phyloP scores from a whole-genome alignment of 2,888 invertebrate species.

The Dendrolimus pini region DNA sequence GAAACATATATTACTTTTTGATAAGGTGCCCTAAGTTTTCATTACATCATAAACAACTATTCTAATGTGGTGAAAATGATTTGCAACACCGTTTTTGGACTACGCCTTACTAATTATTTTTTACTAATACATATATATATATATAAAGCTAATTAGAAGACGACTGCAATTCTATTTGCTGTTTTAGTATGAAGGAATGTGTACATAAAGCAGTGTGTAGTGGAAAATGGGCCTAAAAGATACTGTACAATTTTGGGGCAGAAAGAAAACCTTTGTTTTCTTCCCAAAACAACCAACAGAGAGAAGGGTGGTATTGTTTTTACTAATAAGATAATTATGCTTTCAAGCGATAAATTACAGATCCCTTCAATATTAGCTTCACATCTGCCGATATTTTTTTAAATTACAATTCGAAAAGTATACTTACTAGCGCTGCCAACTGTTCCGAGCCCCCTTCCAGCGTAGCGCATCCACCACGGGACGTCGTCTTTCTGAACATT shows the following conservation, averaged over 20 bases:
- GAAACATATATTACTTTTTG: no score
- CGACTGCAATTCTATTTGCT: no score
- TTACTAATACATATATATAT: no score
- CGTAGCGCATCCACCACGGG: conserved; percentile 94
- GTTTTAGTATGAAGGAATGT: no score
- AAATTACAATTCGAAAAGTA: conserved; percentile 19
- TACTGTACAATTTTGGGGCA: no score
- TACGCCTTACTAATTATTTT: no score
- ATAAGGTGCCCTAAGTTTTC: no score
- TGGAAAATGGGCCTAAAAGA: no score
- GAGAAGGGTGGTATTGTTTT: not conserved
- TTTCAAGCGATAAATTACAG: not conserved
- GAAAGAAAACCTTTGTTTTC: not conserved
- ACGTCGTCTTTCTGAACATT: conserved; percentile 86
- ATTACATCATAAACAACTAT: not conserved
- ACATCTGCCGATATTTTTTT: no score
- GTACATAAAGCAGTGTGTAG: no score
- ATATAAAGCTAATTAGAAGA: no score
- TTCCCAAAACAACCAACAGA: not conserved
- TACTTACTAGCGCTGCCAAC: conserved; percentile 89
- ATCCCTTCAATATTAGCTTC: no score
- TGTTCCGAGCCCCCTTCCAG: conserved; percentile 88
- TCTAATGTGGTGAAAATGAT: not conserved
- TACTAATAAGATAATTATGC: not conserved
- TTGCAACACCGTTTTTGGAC: not conserved